Percentiles rank a stretch among this genome's conserved stretches.
These are phyloP conservation scores for Bubo blakistoni DNA, from an alignment of 2,113 vertebrate species.

Conservation along the genomic window DNA sequence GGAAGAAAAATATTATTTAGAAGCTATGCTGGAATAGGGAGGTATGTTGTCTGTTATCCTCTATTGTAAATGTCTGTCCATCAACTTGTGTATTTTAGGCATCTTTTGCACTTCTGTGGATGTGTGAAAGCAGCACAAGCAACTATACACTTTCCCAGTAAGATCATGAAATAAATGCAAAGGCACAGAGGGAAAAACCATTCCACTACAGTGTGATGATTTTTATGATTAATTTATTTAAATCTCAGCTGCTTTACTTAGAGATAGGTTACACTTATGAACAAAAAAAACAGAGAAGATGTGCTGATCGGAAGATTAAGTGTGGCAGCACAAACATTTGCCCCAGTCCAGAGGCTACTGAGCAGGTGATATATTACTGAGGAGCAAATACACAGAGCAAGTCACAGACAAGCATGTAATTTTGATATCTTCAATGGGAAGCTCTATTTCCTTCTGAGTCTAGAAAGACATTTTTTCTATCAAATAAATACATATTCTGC, in stretches of 20 bases:
- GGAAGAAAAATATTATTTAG: neutral
- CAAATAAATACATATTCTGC: neutral
- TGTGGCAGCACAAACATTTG: neutral
- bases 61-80: neutral
- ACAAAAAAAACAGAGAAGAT: neutral
- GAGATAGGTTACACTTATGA: neutral
- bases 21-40: neutral
- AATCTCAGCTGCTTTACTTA: neutral
- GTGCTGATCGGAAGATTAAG: neutral
- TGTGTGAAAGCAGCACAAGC: neutral
- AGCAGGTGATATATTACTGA: neutral
- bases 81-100: neutral
- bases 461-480: neutral
- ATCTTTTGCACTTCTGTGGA: neutral
- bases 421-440: neutral
- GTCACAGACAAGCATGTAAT: neutral
- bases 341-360: neutral
- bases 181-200: neutral
- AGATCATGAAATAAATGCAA: neutral
- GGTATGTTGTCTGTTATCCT: neutral
- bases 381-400: neutral
- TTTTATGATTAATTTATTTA: neutral
- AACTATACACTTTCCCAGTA: neutral
- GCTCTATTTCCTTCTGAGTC: neutral
- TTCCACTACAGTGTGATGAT: neutral